phyloP scores from a whole-genome alignment of 2,113 vertebrate species.

The Myotis brandtii region DNA sequence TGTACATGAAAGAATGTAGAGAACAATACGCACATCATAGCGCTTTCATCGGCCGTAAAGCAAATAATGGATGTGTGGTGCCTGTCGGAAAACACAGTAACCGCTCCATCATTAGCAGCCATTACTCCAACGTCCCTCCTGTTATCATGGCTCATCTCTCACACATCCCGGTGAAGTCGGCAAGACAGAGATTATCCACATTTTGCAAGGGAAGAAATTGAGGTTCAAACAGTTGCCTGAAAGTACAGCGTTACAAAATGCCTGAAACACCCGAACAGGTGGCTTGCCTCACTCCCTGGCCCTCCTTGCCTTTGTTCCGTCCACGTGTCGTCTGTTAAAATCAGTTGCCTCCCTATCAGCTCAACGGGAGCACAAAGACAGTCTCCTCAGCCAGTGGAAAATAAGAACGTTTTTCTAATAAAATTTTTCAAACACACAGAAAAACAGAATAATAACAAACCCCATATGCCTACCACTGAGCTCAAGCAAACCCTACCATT shows the following conservation, averaged over 20 bases:
- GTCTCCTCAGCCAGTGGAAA: not conserved
- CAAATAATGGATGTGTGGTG: not conserved
- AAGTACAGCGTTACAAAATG: not conserved
- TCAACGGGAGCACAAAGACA: not conserved
- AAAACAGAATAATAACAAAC: not conserved
- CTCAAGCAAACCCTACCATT: not conserved
- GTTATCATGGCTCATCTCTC: not conserved
- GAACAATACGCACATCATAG: not conserved
- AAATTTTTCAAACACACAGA: not conserved
- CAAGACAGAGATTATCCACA: not conserved
- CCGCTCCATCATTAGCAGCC: not conserved
- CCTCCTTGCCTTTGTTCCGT: not conserved
- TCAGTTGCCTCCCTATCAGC: not conserved
- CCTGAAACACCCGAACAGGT: too few species aligned
- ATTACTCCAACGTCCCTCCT: not conserved
- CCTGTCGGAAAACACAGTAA: not conserved
- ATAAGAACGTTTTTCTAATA: not conserved
- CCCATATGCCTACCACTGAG: too few species aligned
- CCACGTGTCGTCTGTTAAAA: not conserved
- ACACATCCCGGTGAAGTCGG: not conserved
- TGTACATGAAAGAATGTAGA: not conserved
- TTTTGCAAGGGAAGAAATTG: constrained; percentile 3
- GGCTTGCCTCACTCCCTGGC: not conserved
- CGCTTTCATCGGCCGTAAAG: not conserved
- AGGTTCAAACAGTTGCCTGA: not conserved